Evolutionary conservation across 2,888 invertebrate genomes (phyloP), one percentile per base, ranked within the genome.

Genomic region (Orchesella flavescens): DNA sequence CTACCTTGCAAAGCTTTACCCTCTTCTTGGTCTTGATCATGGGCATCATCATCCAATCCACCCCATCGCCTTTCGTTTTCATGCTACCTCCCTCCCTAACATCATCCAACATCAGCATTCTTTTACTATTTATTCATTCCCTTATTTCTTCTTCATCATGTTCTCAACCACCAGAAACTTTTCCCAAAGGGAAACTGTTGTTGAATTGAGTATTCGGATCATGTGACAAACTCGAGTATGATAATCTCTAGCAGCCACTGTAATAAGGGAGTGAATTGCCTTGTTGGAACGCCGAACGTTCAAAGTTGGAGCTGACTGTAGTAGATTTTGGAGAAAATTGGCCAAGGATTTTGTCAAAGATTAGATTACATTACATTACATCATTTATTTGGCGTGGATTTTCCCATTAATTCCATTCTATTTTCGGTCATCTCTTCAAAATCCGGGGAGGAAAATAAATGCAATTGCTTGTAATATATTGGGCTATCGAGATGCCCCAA

Each of bases 351-450:
- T 75, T 75, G 65, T 71, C 43, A 69, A 66, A 83, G 83, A 83
- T 80, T 77, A 85, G 71, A 83, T 83, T 75, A 79, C 34, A 34
- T 83, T 75, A 79, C 34, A 34, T 85, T 83, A 83, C 80, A 83
- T 69, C 75, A 85, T 85, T 85, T 85, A 76, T 80, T 85, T 65
- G 76, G 85, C 61, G 75, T 77, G 79, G 83, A 83, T 75, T 65
- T 53, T 53, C 49, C 57, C 74, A 75, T 75, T 61, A 61, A 61
- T 83, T 79, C 79, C 79, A 84, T 75, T 84, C 79, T 79, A 84
- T 79, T 65, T 59, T 43, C 24, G 24, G 13, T 61, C 23, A 61
- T 13, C 23, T 24, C 24, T 9, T 12, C 57, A 61, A 21, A 13
- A 21, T 23, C 24, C 57, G 10, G 15, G 7, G 34, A 34, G 34